Conservation (phyloP, 2,797 vertebrate species). For the Lepilemur septentrionalis region DNA sequence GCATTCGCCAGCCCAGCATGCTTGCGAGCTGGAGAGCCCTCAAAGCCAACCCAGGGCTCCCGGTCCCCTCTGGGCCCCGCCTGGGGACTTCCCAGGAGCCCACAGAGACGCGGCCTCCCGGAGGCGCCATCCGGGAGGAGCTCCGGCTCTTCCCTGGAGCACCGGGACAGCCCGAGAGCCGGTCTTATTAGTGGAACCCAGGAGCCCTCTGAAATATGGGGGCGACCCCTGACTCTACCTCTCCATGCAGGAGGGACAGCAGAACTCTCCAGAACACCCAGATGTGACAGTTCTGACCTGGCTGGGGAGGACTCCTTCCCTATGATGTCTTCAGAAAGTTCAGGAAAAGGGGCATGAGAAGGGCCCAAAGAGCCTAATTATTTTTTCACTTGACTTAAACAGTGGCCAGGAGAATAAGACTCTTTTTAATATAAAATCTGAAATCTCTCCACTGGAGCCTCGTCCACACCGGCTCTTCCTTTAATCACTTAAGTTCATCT, state of each 20-base stretch:
- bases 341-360: background rate
- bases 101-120: background rate
- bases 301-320: background rate
- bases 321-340: conserved; percentile 10
- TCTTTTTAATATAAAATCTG: conserved; percentile 28
- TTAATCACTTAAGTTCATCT: background rate
- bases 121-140: rapidly evolving
- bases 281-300: rapidly evolving
- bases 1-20: rapidly evolving
- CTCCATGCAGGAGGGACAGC: background rate
- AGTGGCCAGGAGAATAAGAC: background rate
- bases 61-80: background rate
- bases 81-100: background rate
- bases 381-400: background rate
- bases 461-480: rapidly evolving
- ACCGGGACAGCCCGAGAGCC: rapidly evolving
- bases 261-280: background rate
- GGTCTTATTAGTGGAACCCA: background rate
- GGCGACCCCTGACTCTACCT: background rate
- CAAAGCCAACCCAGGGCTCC: rapidly evolving
- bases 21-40: rapidly evolving
- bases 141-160: background rate
- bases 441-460: background rate
- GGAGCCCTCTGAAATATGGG: background rate
- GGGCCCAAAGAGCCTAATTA: conserved; percentile 42